Evolutionary conservation across 2,797 vertebrate species (phyloP), one percentile per base, ranked within the genome.

Genomic region (Pantherophis vulpinus): DNA sequence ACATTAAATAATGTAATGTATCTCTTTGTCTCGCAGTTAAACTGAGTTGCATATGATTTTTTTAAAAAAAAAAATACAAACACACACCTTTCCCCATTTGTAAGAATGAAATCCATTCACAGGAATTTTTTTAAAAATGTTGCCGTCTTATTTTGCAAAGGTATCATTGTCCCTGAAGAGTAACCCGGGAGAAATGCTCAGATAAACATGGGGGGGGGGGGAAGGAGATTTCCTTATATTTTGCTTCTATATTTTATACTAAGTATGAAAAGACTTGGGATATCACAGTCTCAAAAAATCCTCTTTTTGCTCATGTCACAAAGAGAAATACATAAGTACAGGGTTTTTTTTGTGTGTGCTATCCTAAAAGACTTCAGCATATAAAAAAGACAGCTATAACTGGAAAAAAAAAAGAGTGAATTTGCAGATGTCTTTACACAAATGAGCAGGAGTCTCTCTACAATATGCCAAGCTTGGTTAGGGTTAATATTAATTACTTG

Each of bases 301-400:
- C 1, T 88, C 88, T 92, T 32, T 61, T 8, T 47, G 29, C 16
- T 90, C 29, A 16, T 63, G 86, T 90, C 12, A 87, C n/a, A 0
- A 37, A 92, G 93, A 94, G 86, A 91, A 92, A 90, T 94, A 55
- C 42, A 27, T 20, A 94, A 90, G 59, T 83, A 7, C 8, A 94
- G 54, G 51, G 51, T 54, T 92, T 10, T 74, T 91, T 54, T 54
- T 54, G 51, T 42, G 42, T 42, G 87, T 92, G 42, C 93, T 95
- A 95, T 87, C 94, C 95, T 92, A 90, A 83, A 94, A 91, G 94
- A 91, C 95, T 96, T 94, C 86, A 96, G 97, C 94, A 93, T 92
- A 93, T 90, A 91, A 63, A 0, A 59, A 0, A 96, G 91, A 86
- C 66, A 94, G 95, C 93, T 92, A 87, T 47, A 4, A 2, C 12